phyloP scores from a whole-genome alignment of 2,113 vertebrate species.

The Circaetus gallicus region DNA sequence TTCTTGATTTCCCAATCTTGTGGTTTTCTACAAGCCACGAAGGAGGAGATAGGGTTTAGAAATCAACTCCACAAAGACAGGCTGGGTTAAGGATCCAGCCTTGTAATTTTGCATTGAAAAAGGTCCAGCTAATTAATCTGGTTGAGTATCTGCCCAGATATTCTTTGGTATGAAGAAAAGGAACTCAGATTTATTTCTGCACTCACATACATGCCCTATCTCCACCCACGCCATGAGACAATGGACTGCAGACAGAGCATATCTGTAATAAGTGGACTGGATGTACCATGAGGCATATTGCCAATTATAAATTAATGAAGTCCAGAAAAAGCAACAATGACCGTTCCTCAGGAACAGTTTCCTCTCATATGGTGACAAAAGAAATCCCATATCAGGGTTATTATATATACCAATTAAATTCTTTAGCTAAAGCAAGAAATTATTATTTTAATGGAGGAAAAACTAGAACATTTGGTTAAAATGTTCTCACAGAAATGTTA shows the following conservation, averaged over 20 bases:
- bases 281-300: not conserved
- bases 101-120: not conserved
- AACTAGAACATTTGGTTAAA: conserved; percentile 28
- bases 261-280: not conserved
- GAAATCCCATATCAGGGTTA: not conserved
- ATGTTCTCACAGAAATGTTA: conserved; percentile 42
- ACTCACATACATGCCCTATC: not conserved
- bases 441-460: conserved; percentile 38
- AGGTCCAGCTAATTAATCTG: not conserved
- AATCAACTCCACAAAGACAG: not conserved
- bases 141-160: not conserved
- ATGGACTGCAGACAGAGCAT: not conserved
- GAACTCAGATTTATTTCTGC: not conserved
- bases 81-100: not conserved
- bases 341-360: not conserved
- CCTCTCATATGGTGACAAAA: not conserved
- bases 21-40: not conserved
- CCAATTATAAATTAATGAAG: not conserved
- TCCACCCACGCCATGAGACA: not conserved
- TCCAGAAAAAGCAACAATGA: not conserved
- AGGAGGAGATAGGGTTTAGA: not conserved
- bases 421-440: conserved; percentile 15
- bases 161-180: not conserved
- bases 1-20: not conserved
- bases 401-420: conserved; percentile 14